phyloP scores from a whole-genome alignment of 2,888 invertebrate genomes.

The Dynastes maya region DNA sequence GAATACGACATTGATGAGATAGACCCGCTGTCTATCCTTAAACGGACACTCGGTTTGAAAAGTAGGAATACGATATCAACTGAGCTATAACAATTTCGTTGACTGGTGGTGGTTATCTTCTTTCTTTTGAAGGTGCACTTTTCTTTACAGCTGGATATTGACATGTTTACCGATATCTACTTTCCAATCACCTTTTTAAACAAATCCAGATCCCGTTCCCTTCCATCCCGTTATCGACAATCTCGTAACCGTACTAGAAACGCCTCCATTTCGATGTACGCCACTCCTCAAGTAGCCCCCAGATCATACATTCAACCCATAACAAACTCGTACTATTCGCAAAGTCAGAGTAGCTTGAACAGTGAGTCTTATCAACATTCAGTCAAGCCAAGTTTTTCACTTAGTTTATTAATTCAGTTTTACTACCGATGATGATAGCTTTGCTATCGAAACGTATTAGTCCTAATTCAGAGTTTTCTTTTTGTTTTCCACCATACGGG shows the following conservation, averaged over 20 bases:
- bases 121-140: slow-evolving; percentile 52
- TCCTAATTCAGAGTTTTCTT: too few relatives aligned
- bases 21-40: too few relatives aligned
- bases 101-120: slow-evolving; percentile 62
- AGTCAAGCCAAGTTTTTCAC: slow-evolving; percentile 54
- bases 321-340: slow-evolving; percentile 56
- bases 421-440: too few relatives aligned
- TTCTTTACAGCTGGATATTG: slow-evolving; percentile 78
- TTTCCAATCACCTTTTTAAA: slow-evolving; percentile 70
- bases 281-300: slow-evolving; percentile 67
- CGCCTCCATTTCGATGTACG: slow-evolving; percentile 68
- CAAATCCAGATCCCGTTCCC: slow-evolving; percentile 63
- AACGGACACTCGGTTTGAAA: too few relatives aligned
- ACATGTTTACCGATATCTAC: slow-evolving; percentile 85
- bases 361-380: slow-evolving; percentile 62
- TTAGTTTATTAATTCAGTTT: too few relatives aligned
- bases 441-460: too few relatives aligned
- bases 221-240: slow-evolving; percentile 66
- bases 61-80: too few relatives aligned
- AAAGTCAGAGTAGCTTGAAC: slow-evolving; percentile 65
- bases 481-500: too few relatives aligned
- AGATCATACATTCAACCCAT: slow-evolving; percentile 62
- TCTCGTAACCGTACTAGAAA: slow-evolving; percentile 61
- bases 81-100: too few relatives aligned
- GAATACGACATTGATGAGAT: too few relatives aligned